Evolutionary conservation across 2,113 vertebrate species (phyloP).

Genomic region (Athene noctua): DNA sequence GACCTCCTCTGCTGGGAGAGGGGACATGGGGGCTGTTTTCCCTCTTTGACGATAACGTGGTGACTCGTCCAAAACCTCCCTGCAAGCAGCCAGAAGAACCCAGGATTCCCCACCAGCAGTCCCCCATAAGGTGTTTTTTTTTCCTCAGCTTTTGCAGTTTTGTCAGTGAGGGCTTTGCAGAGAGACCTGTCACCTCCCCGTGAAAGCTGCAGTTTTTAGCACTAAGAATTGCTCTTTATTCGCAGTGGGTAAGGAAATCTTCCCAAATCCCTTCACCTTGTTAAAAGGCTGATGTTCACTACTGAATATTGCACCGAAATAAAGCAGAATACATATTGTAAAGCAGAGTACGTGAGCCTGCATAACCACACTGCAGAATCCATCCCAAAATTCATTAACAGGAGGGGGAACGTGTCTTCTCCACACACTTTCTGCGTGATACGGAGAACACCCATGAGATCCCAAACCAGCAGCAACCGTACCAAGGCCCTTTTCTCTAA

Average conservation of each 20-base stretch:
- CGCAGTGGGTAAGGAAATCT: background rate
- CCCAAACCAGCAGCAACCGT: background rate
- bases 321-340: background rate
- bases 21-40: background rate
- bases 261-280: background rate
- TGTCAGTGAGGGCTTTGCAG: background rate
- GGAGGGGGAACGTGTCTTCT: background rate
- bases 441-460: background rate
- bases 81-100: background rate
- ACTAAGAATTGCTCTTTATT: background rate
- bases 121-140: background rate
- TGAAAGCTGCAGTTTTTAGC: background rate
- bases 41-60: fast-evolving
- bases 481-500: background rate
- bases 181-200: fast-evolving
- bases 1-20: background rate
- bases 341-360: background rate
- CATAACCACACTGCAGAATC: background rate
- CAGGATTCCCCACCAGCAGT: background rate
- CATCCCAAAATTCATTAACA: background rate
- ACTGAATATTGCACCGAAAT: background rate
- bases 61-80: background rate
- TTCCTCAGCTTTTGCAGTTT: background rate
- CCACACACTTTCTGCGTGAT: background rate
- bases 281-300: background rate